A percentile compares a stretch with the other conserved stretches of the same genome.
These are phyloP conservation scores for Dynastes tityus DNA, from an alignment of 2,888 invertebrate species.

Conservation along the genomic window DNA sequence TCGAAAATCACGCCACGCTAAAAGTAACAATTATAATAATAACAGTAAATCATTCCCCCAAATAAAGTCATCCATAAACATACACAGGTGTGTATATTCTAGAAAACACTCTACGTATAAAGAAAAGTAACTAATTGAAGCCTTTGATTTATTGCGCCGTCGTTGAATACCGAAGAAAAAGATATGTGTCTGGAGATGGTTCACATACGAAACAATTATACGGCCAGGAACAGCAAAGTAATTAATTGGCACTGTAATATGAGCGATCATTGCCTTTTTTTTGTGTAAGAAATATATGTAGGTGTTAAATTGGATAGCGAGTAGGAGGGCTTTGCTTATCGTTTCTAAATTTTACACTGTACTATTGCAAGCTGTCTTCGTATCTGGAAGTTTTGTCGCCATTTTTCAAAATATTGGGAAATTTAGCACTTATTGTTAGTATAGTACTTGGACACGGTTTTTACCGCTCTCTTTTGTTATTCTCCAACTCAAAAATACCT, in stretches of 20 bases:
- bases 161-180: slow-evolving; percentile 4
- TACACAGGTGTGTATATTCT: slow-evolving; percentile 14
- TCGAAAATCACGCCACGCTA: slow-evolving; percentile 1
- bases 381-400: no score
- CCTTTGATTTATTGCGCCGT: slow-evolving; percentile 10
- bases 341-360: no score
- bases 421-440: no score
- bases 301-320: neutral
- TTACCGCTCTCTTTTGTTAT: no score
- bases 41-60: slow-evolving; percentile 26
- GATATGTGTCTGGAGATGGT: neutral
- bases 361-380: no score
- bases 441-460: no score
- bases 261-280: neutral
- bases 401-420: no score
- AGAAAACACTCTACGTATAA: slow-evolving; percentile 8
- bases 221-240: neutral
- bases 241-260: slow-evolving; percentile 10
- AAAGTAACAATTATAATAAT: slow-evolving; percentile 33
- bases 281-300: neutral
- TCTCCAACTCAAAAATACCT: no score
- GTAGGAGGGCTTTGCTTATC: no score
- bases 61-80: slow-evolving; percentile 18
- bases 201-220: neutral
- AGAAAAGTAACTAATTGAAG: slow-evolving; percentile 18